Evolutionary conservation across 2,113 vertebrate species (phyloP), one percentile per base, ranked within the genome.

Genomic region (Hyperopisus bebe): DNA sequence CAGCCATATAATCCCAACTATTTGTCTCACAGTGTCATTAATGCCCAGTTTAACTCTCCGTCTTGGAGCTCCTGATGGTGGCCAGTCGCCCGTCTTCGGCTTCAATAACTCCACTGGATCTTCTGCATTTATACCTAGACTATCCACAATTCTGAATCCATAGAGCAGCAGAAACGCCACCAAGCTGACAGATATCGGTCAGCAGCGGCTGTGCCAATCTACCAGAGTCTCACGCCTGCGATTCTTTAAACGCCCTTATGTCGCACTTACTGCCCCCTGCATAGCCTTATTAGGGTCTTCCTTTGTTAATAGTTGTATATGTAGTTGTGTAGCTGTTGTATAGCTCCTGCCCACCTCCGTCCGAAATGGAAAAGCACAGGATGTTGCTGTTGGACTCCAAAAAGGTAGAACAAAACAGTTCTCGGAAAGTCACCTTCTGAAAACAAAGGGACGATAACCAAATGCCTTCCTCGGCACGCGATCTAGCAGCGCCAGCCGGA

Each of bases 371-470:
- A 21, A 82, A 82, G 10, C 39, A 80, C 84, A 90, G 83, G 87
- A 15, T 88, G 53, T 51, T 90, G 90, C 89, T 83, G 88, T 1
- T 35, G 91, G 91, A 48, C 48, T 92, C 53, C 53, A 55, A 93
- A 92, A 92, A 88, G 89, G 89, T 93, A 93, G 92, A 5, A 39
- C 8, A 85, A 86, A 62, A 55, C 19, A 19, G 17, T 10, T 24
- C 8, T 47, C 31, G 9, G 42, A 42, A 50, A 27, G n/a, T 21
- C 42, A 47, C 10, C 46, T 27, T 15, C 44, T 48, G 35, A n/a
- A 51, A 27, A 80, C 19, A 44, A 46, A 58, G 83, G 35, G 27
- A 39, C 46, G 39, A 27, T 50, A 53, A 77, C 87, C 70, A 88
- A 82, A 80, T 19, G 5, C 88, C 47, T 48, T 50, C n/a, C 11